Evolutionary conservation across 2,888 invertebrate species (phyloP).

Genomic region (Hypena proboscidalis): DNA sequence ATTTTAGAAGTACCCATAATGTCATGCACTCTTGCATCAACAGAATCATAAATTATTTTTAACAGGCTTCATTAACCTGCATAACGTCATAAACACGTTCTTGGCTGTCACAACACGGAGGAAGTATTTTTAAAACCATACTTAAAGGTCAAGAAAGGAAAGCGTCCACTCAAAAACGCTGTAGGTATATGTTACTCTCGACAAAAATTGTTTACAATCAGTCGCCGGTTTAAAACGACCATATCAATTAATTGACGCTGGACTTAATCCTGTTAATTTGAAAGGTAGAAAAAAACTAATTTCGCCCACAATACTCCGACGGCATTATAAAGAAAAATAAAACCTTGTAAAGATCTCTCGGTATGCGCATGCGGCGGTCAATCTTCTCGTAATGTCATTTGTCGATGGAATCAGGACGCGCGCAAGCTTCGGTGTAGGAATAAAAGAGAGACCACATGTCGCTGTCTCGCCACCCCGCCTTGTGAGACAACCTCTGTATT

Average conservation of each 20-base stretch:
- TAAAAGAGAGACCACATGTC: constrained; percentile 38
- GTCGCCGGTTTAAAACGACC: constrained; percentile 21
- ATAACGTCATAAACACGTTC: constrained; percentile 50
- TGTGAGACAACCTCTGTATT: constrained; percentile 59
- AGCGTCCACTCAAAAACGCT: constrained; percentile 45
- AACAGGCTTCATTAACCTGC: constrained; percentile 46
- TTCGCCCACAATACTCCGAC: constrained; percentile 26
- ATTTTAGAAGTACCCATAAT: constrained; percentile 42
- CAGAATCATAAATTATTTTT: constrained; percentile 36
- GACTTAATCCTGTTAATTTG: constrained; percentile 35
- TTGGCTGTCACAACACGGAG: constrained; percentile 46
- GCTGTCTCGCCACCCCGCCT: constrained; percentile 38
- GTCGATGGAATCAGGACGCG: constrained; percentile 51
- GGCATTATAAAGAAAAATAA: constrained; percentile 36
- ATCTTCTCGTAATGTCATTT: constrained; percentile 64
- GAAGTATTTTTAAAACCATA: constrained; percentile 47
- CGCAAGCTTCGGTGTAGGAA: constrained; percentile 29
- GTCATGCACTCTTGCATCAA: constrained; percentile 37
- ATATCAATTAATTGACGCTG: constrained; percentile 31
- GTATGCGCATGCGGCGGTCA: constrained; percentile 54
- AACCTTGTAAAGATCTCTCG: constrained; percentile 42
- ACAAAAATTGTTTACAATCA: constrained; percentile 30
- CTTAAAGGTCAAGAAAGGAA: constrained; percentile 75
- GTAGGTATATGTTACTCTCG: constrained; percentile 23
- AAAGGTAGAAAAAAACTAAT: constrained; percentile 39